A percentile compares a stretch with the other conserved stretches of the same genome.
Evolutionary conservation across 2,888 invertebrate genomes (phyloP).

Genomic region (Ochropleura plecta): DNA sequence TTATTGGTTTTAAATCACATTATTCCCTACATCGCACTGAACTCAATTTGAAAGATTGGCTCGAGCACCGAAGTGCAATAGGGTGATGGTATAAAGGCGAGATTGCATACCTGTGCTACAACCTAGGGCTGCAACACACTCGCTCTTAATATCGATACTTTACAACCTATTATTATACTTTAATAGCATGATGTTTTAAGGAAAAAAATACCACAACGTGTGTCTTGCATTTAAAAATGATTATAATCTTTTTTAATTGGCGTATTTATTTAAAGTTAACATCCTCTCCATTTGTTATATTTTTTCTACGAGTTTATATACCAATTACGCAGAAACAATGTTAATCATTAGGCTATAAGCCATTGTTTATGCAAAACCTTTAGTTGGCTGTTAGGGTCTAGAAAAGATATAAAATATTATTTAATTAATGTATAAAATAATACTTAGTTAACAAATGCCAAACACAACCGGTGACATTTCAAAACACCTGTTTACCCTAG

Average conservation of each 20-base stretch:
- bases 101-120: slow-evolving; percentile 85
- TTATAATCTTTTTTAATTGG: slow-evolving; percentile 54
- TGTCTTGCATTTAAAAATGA: slow-evolving; percentile 23
- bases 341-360: slow-evolving; percentile 33
- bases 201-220: slow-evolving; percentile 27
- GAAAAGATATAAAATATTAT: slow-evolving; percentile 28
- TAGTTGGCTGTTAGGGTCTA: neutral
- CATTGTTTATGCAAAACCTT: slow-evolving; percentile 49
- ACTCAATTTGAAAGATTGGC: slow-evolving; percentile 77
- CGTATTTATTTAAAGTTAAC: slow-evolving; percentile 53
- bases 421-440: slow-evolving; percentile 20
- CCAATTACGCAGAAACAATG: slow-evolving; percentile 39
- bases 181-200: slow-evolving; percentile 44
- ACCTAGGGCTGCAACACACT: slow-evolving; percentile 74
- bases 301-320: slow-evolving; percentile 25
- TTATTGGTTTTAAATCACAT: slow-evolving; percentile 65
- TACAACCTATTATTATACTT: slow-evolving; percentile 49
- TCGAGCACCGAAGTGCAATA: slow-evolving; percentile 80
- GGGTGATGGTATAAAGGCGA: slow-evolving; percentile 82
- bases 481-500: slow-evolving; percentile 46
- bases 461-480: slow-evolving; percentile 43
- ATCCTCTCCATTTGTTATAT: slow-evolving; percentile 23
- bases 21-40: slow-evolving; percentile 63
- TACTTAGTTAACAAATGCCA: slow-evolving; percentile 23
- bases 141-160: slow-evolving; percentile 73